These are phyloP conservation scores for Mycetomoellerius zeteki DNA, from an alignment of 1,140 invertebrate genomes.

Conservation along the genomic window DNA sequence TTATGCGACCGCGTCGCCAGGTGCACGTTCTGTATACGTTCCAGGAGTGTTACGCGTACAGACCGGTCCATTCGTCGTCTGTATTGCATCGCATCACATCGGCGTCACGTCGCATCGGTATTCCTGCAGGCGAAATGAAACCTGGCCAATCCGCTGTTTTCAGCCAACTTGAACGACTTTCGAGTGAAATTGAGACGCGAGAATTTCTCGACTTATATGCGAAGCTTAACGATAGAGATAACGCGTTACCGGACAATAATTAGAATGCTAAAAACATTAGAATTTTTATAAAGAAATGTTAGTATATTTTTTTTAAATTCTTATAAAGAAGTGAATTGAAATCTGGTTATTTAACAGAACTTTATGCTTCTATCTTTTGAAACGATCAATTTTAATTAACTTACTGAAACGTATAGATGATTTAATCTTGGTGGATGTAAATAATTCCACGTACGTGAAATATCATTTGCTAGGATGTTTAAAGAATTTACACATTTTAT, in stretches of 20 bases:
- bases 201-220: constrained; percentile 14
- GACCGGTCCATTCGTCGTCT: constrained; percentile 23
- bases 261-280: background rate
- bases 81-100: constrained; percentile 45
- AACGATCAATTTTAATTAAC: constrained; percentile 9
- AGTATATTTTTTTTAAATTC: too few species aligned
- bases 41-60: constrained; percentile 39
- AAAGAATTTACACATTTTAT: background rate
- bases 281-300: background rate
- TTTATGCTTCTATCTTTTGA: background rate
- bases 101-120: constrained; percentile 56
- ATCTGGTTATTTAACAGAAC: background rate
- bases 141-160: constrained; percentile 29
- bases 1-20: constrained; percentile 77
- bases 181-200: constrained; percentile 6
- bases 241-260: background rate
- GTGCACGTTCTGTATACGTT: constrained; percentile 66
- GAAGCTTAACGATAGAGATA: background rate
- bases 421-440: background rate
- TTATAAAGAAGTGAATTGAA: background rate
- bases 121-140: constrained; percentile 47
- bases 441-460: background rate
- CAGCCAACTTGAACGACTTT: constrained; percentile 25
- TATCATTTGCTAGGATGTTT: background rate
- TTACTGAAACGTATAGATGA: background rate